Percentiles rank a stretch among this genome's conserved stretches.
Conservation (phyloP, 2,113 vertebrate species). For the Colinus virginianus region DNA sequence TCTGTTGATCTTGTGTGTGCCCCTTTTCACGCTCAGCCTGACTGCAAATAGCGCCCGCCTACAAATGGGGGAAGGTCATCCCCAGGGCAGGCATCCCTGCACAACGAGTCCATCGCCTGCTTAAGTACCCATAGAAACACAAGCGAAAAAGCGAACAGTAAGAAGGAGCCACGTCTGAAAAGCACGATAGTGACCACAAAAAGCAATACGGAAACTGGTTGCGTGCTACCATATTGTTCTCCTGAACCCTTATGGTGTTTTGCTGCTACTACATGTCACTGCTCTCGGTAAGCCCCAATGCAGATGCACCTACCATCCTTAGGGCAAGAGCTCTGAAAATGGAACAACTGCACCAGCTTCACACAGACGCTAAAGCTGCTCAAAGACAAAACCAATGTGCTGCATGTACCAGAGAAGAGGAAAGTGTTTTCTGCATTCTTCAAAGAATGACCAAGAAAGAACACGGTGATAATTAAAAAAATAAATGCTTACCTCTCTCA, state of each 20-base stretch:
- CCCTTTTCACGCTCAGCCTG: not conserved
- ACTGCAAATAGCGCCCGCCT: not conserved
- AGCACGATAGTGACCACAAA: not conserved
- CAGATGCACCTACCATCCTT: not conserved
- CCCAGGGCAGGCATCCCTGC: not conserved
- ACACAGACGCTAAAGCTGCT: not conserved
- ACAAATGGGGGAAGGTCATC: not conserved
- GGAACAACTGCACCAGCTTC: not conserved
- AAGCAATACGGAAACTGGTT: not conserved
- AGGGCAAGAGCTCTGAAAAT: not conserved
- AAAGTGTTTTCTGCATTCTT: not conserved
- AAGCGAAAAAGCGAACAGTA: not conserved
- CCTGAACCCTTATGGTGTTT: not conserved
- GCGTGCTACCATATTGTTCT: not conserved
- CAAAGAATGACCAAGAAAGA: not conserved
- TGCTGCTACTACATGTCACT: not conserved
- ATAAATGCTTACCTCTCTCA: not conserved
- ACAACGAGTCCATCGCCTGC: not conserved
- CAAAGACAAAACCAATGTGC: not conserved
- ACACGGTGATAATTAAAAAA: not conserved
- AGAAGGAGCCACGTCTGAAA: not conserved
- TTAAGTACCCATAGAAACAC: not conserved
- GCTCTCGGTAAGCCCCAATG: not conserved
- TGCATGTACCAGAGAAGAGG: not conserved
- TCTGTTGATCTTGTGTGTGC: rapidly evolving